phyloP scores from a whole-genome alignment of 92 coral and sea anemone species.

The Paragorgia papillata region DNA sequence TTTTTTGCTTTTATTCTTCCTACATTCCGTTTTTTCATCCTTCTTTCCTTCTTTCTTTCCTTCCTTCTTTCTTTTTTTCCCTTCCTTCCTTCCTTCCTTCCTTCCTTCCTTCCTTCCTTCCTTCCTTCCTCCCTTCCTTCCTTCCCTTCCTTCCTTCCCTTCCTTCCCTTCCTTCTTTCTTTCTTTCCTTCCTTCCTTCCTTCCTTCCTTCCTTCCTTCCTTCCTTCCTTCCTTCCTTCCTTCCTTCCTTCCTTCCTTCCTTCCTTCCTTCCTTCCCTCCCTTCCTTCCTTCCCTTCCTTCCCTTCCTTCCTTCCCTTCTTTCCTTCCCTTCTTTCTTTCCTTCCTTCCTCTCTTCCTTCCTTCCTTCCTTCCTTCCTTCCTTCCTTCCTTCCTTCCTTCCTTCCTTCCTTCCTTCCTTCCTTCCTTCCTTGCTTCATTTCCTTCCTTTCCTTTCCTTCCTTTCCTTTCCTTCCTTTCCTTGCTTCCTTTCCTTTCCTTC shows the following conservation, averaged over 20 bases:
- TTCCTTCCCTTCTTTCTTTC: background rate
- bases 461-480: background rate
- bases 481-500: too few relatives aligned
- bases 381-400: background rate
- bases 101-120: conserved; percentile 6
- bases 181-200: too few relatives aligned
- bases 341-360: background rate
- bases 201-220: too few relatives aligned
- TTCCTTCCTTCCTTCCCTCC: background rate
- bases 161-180: too few relatives aligned
- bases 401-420: background rate
- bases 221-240: conserved; percentile 5
- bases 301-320: background rate
- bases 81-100: conserved; percentile 6
- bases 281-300: background rate
- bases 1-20: background rate
- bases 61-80: too few relatives aligned
- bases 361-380: background rate
- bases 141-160: too few relatives aligned
- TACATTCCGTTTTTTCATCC: background rate
- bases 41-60: too few relatives aligned
- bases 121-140: too few relatives aligned
- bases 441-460: background rate
- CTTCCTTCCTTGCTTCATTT: background rate
- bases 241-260: conserved; percentile 10